Conservation (phyloP, 2,113 vertebrate genomes). For the Otolemur garnettii region DNA sequence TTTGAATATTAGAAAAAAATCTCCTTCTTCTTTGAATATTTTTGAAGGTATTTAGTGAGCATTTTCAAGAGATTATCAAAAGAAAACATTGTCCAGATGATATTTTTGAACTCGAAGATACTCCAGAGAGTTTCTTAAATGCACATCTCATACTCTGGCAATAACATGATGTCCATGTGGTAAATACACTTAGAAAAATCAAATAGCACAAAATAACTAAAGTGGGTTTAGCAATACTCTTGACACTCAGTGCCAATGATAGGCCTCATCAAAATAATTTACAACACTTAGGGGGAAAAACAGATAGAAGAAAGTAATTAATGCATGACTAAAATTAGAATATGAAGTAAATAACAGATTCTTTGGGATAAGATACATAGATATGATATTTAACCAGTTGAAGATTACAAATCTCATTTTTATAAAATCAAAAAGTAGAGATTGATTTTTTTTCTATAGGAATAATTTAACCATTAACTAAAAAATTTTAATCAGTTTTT, state of each 20-base stretch:
- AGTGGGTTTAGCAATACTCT: background rate
- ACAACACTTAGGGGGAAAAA: background rate
- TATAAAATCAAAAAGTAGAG: background rate
- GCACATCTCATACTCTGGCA: slow-evolving; percentile 4
- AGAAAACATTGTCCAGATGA: background rate
- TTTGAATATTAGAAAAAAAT: background rate
- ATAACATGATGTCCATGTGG: background rate
- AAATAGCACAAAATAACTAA: slow-evolving; percentile 13
- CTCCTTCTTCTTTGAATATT: background rate
- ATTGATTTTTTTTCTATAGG: background rate
- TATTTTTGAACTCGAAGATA: slow-evolving; percentile 53
- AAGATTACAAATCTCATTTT: background rate
- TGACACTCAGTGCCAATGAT: background rate
- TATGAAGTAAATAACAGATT: slow-evolving; percentile 2
- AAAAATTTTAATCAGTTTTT: slow-evolving; percentile 24
- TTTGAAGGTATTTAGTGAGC: background rate
- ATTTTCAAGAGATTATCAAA: background rate
- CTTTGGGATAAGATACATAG: background rate
- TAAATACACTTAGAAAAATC: background rate
- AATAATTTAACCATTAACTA: slow-evolving; percentile 16
- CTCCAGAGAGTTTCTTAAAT: background rate
- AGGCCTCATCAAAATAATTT: background rate
- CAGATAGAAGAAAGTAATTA: background rate
- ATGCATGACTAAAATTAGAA: background rate
- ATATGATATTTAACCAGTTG: background rate